Evolutionary conservation across 2,797 vertebrate genomes (phyloP).

Genomic region (Pangasius sanitwongsei): DNA sequence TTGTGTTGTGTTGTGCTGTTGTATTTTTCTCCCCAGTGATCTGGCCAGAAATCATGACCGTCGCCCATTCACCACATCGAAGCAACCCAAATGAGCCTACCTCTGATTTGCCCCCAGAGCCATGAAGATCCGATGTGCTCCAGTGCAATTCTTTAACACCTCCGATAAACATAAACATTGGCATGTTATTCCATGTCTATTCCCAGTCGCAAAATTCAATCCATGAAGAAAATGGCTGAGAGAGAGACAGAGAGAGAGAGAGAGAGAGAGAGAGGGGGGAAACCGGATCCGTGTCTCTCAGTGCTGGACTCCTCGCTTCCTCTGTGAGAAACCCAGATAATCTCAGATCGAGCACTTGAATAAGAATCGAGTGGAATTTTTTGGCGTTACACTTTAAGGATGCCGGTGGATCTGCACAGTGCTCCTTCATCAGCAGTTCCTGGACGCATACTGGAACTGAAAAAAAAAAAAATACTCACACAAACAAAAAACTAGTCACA

Average conservation of each 20-base stretch:
- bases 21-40: background rate
- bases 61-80: background rate
- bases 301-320: conserved; percentile 6
- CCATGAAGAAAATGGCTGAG: conserved; percentile 29
- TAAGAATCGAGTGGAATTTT: background rate
- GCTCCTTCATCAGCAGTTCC: conserved; percentile 11
- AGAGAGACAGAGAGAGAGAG: background rate
- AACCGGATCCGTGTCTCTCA: conserved; percentile 13
- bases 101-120: background rate
- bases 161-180: background rate
- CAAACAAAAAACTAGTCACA: background rate
- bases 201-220: conserved; percentile 33
- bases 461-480: background rate
- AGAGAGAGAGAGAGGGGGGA: background rate
- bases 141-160: background rate
- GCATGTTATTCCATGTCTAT: conserved; percentile 22
- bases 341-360: background rate
- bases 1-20: conserved; percentile 12
- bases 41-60: conserved; percentile 6
- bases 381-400: background rate
- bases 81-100: conserved; percentile 7
- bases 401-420: background rate
- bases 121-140: background rate
- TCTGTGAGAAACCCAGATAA: background rate
- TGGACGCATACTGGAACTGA: conserved; percentile 5